Conservation (phyloP, 2,113 vertebrate genomes). For the Agapornis roseicollis region DNA sequence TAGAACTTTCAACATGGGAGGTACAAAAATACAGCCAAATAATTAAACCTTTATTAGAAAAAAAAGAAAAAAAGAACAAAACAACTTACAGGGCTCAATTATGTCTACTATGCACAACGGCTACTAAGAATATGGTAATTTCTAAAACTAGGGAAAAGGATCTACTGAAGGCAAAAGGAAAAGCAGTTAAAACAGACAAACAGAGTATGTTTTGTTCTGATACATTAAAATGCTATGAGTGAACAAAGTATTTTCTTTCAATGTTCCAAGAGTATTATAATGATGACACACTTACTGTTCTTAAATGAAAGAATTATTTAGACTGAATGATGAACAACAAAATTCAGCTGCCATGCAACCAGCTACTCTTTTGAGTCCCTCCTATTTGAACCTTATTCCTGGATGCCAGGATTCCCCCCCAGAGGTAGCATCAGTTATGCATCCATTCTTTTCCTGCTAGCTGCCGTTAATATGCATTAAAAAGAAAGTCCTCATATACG, state of each 20-base stretch:
- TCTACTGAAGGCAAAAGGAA: neutral
- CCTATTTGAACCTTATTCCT: neutral
- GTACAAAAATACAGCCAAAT: neutral
- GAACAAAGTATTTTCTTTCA: neutral
- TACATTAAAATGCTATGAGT: neutral
- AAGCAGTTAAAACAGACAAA: neutral
- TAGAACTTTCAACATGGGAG: neutral
- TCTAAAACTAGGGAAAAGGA: neutral
- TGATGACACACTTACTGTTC: neutral
- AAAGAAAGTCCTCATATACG: neutral
- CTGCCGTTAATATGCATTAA: neutral
- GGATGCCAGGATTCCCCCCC: neutral
- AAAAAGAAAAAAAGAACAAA: neutral
- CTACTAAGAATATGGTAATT: neutral
- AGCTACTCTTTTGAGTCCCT: neutral
- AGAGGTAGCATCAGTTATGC: neutral
- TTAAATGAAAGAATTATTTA: neutral
- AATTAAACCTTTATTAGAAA: neutral
- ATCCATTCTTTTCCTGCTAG: neutral
- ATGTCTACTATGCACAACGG: neutral
- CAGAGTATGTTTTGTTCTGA: neutral
- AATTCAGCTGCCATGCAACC: neutral
- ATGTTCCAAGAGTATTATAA: neutral
- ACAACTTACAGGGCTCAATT: neutral
- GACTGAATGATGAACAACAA: neutral